phyloP scores from a whole-genome alignment of 2,797 vertebrate species.

The Oceanodroma leucorhoa region DNA sequence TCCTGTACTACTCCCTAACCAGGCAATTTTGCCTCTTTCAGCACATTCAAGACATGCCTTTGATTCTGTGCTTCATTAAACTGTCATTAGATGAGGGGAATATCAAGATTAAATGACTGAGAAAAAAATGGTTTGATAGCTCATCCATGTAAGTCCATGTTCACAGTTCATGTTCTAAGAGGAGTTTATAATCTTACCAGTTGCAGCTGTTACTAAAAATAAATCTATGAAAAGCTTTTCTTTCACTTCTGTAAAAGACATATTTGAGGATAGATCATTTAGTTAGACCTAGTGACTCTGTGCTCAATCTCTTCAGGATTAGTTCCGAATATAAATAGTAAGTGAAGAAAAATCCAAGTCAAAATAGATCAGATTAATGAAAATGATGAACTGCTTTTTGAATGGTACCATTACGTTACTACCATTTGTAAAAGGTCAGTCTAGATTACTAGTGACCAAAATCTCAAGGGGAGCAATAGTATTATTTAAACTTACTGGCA shows the following conservation, averaged over 20 bases:
- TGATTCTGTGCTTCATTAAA: slow-evolving; percentile 73
- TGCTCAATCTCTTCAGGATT: neutral
- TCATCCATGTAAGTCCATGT: slow-evolving; percentile 12
- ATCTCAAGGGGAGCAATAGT: neutral
- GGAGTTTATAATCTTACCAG: slow-evolving; percentile 18
- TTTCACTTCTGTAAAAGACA: neutral
- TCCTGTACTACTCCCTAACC: slow-evolving; percentile 42
- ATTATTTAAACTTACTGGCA: neutral
- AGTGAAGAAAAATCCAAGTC: neutral
- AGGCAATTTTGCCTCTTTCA: slow-evolving; percentile 50
- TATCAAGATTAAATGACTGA: slow-evolving; percentile 61
- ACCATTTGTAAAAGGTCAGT: neutral
- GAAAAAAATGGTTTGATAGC: slow-evolving; percentile 23
- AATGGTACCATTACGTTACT: neutral
- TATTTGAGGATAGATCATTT: neutral
- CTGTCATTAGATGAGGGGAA: slow-evolving; percentile 60
- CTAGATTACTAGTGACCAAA: neutral
- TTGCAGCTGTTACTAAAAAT: slow-evolving; percentile 4
- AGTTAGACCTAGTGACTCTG: neutral
- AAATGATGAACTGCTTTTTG: neutral
- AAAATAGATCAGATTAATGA: neutral
- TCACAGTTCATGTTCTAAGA: slow-evolving; percentile 38
- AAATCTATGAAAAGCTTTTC: neutral
- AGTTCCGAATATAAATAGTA: neutral
- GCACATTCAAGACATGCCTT: slow-evolving; percentile 45